These are phyloP conservation scores for Echinarachnius parma DNA, from an alignment of 53 echinoderm and acorn worm genomes.

Conservation along the genomic window DNA sequence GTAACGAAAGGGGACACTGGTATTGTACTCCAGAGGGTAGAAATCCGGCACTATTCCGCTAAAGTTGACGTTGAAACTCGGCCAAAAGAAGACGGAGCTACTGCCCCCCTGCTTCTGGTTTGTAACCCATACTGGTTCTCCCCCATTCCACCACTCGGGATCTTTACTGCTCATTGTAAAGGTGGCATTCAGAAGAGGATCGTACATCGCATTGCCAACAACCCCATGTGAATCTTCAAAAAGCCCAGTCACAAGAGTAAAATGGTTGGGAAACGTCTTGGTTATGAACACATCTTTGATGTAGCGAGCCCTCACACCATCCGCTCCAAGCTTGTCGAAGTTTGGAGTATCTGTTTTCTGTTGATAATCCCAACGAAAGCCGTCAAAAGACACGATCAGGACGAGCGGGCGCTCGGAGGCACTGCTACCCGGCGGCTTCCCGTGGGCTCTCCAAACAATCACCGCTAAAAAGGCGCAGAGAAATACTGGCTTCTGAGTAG, in stretches of 20 bases:
- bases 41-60: slow-evolving; percentile 51
- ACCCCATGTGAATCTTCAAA: slow-evolving; percentile 90
- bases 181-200: slow-evolving; percentile 54
- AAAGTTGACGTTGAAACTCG: slow-evolving; percentile 62
- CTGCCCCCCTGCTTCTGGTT: slow-evolving; percentile 74
- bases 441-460: slow-evolving; percentile 4
- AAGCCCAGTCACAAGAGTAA: slow-evolving; percentile 73
- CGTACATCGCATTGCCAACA: slow-evolving; percentile 74
- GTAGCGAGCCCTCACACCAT: slow-evolving; percentile 69
- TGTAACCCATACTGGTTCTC: slow-evolving; percentile 91
- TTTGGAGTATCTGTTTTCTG: slow-evolving; percentile 69
- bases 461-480: slow-evolving; percentile 7
- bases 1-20: slow-evolving; percentile 29
- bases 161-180: slow-evolving; percentile 25
- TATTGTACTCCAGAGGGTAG: slow-evolving; percentile 34
- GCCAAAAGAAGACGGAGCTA: slow-evolving; percentile 62
- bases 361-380: slow-evolving; percentile 89
- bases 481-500: slow-evolving; percentile 6
- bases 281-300: slow-evolving; percentile 63
- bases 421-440: slow-evolving; percentile 8
- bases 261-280: slow-evolving; percentile 92
- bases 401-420: slow-evolving; percentile 47
- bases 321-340: slow-evolving; percentile 55
- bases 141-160: slow-evolving; percentile 72
- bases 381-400: slow-evolving; percentile 86